Percentiles rank a stretch among this genome's conserved stretches.
phyloP scores from a whole-genome alignment of 2,888 invertebrate genomes.

The Sarcophaga caerulescens region DNA sequence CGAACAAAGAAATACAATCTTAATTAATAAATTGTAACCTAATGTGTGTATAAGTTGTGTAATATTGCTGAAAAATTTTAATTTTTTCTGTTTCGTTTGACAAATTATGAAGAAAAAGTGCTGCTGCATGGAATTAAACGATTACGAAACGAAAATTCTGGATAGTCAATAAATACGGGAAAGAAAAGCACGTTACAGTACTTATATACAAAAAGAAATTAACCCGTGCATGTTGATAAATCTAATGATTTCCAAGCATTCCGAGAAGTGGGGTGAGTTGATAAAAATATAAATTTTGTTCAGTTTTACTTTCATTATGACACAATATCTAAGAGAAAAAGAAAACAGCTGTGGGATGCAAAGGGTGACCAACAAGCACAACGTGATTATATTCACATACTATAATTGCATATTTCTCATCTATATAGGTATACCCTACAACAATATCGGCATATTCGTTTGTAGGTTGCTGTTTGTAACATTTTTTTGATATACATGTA shows the following conservation, averaged over 20 bases:
- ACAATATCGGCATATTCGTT: too few species aligned
- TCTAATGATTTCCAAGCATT: conserved; percentile 12
- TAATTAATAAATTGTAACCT: not conserved
- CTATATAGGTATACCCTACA: too few species aligned
- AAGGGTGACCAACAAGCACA: conserved; percentile 6
- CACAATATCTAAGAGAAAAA: conserved; percentile 9
- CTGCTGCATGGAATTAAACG: conserved; percentile 4
- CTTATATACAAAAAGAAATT: not conserved
- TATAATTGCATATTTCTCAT: not conserved
- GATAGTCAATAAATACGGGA: conserved; percentile 6
- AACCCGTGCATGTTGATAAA: not conserved
- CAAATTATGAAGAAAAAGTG: not conserved
- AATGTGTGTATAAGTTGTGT: not conserved
- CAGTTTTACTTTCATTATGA: conserved; percentile 34
- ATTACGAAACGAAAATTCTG: conserved; percentile 50
- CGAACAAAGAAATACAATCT: not conserved
- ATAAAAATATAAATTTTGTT: conserved; percentile 19
- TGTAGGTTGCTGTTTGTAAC: too few species aligned
- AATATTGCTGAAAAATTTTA: not conserved
- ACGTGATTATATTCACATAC: conserved; percentile 15
- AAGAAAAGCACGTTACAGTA: not conserved
- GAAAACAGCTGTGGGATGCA: conserved; percentile 28
- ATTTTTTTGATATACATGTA: too few species aligned
- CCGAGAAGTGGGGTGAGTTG: conserved; percentile 34
- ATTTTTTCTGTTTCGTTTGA: not conserved